Evolutionary conservation across 2,113 vertebrate species (phyloP), one percentile per base, ranked within the genome.

Genomic region (Rhegmatorhina hoffmannsi): DNA sequence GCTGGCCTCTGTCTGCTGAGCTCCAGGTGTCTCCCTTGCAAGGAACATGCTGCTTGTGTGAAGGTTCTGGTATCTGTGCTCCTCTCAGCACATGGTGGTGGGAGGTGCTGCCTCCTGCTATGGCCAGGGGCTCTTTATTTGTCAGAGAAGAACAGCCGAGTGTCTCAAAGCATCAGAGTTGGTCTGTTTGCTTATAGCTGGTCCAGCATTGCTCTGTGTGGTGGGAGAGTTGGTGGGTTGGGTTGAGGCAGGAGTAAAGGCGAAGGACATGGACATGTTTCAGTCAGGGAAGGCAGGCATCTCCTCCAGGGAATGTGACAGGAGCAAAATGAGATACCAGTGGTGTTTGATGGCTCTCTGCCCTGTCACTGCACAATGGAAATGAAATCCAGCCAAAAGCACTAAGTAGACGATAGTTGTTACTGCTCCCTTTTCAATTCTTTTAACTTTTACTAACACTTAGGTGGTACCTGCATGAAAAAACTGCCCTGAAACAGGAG

Each of bases 11-110:
- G 23, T 84, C 49, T 83, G 4, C 36, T 21, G 38, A 9, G 14
- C 29, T 24, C 21, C 38, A 5, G 0, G 2, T 59, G 63, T 93
- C 66, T 67, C 23, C 19, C 28, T 26, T 55, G 56, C 38, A 11
- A 12, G 53, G 53, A 60, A 1, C 17, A 33, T 1, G 1, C 31
- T 49, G 43, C 26, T 82, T 1, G 0, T 43, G 34, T 46, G 10
- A 58, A 58, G 29, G 25, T 72, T 82, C 13, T 17, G 6, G 18
- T 26, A 18, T 34, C 38, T 85, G 6, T 69, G 40, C 58, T 55
- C 9, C 18, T 5, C 18, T 19, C 38, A 36, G 13, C n/a, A 11
- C 2, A 0, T 38, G 1, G 10, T 46, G 26, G 23, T 19, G 24
- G 36, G 38, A 56, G 47, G 11, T 62, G 47, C 43, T 62, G 43